Percentiles rank a stretch among this genome's conserved stretches.
Conservation (phyloP, 2,888 invertebrate genomes). For the Drosophila hawaiiensis region DNA sequence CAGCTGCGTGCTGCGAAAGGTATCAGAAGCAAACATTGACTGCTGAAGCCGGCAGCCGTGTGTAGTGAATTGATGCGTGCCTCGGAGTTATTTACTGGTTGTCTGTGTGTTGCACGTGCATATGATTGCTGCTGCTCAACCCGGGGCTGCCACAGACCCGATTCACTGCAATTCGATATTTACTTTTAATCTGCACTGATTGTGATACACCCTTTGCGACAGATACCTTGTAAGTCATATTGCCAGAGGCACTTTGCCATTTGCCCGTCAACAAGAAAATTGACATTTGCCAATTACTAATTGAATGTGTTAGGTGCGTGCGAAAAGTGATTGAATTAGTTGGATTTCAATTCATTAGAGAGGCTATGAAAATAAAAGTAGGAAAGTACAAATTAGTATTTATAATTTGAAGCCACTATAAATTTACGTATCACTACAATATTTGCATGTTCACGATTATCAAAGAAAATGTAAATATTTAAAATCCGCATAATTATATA, state of each 20-base stretch:
- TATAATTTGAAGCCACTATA: background rate
- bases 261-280: background rate
- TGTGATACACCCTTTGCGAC: background rate
- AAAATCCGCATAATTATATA: background rate
- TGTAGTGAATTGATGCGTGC: slow-evolving; percentile 2
- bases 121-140: background rate
- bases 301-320: background rate
- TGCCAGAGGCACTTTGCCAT: background rate
- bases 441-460: background rate
- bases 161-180: slow-evolving; percentile 13
- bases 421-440: background rate
- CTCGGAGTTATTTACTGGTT: background rate
- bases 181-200: slow-evolving; percentile 23
- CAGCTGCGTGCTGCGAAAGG: background rate
- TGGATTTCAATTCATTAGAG: background rate
- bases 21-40: slow-evolving; percentile 1
- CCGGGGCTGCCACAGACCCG: background rate
- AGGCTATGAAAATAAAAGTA: background rate
- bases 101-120: background rate
- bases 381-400: background rate
- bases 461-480: too few species aligned
- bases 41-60: background rate
- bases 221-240: background rate
- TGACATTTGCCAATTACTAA: slow-evolving; percentile 1
- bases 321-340: background rate